Evolutionary conservation across 2,113 vertebrate genomes (phyloP).

Genomic region (Leucosticte australis): DNA sequence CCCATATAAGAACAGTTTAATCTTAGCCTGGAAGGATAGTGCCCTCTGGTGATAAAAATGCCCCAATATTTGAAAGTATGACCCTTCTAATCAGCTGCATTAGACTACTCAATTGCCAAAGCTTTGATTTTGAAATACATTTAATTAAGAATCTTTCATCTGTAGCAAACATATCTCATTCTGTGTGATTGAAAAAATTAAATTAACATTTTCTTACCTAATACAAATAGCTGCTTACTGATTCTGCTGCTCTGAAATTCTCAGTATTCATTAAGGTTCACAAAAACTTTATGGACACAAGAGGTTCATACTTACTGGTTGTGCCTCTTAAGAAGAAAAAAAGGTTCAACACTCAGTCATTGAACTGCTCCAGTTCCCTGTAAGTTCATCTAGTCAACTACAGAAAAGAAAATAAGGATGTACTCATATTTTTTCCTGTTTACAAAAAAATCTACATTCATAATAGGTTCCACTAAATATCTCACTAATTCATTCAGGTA

Average conservation of each 20-base stretch:
- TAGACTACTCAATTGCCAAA: not conserved
- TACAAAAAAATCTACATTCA: not conserved
- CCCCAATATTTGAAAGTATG: not conserved
- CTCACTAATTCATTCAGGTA: not conserved
- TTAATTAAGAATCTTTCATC: not conserved
- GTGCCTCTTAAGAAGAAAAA: not conserved
- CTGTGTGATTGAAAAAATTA: not conserved
- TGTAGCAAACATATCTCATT: not conserved
- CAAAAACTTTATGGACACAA: not conserved
- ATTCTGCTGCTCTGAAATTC: not conserved
- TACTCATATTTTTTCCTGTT: not conserved
- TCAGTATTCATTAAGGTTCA: not conserved
- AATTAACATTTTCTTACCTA: not conserved
- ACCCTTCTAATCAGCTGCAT: not conserved
- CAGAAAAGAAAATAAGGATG: not conserved
- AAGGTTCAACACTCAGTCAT: not conserved
- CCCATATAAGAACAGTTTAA: not conserved
- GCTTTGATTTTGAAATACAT: not conserved
- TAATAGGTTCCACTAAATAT: not conserved
- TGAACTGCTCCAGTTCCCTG: not conserved
- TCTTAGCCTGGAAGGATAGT: conserved; percentile 41
- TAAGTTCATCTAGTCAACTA: not conserved
- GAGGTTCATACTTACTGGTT: not conserved
- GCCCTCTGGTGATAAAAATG: conserved; percentile 63
- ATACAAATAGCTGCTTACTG: not conserved